phyloP scores from a whole-genome alignment of 2,888 invertebrate genomes.

The Drosophila fulvimacula region DNA sequence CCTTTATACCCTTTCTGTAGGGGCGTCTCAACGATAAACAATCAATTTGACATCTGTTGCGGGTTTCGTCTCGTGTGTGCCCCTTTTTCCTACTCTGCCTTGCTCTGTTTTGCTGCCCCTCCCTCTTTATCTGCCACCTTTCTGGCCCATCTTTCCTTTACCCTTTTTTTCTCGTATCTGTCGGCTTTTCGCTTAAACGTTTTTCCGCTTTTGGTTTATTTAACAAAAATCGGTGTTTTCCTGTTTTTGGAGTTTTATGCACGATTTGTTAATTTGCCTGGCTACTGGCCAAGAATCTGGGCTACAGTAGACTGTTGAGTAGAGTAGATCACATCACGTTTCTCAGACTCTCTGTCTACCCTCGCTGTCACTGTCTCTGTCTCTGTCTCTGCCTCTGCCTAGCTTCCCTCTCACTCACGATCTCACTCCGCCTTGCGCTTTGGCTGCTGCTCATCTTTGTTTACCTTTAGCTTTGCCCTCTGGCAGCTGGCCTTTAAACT shows the following conservation, averaged over 20 bases:
- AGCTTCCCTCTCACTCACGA: background rate
- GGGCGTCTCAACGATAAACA: constrained; percentile 14
- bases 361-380: constrained; percentile 50
- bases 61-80: constrained; percentile 18
- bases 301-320: constrained; percentile 26
- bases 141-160: background rate
- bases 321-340: constrained; percentile 73
- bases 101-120: background rate
- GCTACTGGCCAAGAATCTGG: constrained; percentile 66
- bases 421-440: constrained; percentile 13
- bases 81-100: background rate
- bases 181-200: constrained; percentile 35
- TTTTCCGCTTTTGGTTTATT: constrained; percentile 49
- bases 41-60: constrained; percentile 54
- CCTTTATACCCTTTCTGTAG: background rate
- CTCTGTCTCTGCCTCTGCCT: constrained; percentile 23
- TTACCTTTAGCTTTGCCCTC: constrained; percentile 22
- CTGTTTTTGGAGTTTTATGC: constrained; percentile 60
- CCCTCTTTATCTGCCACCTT: background rate
- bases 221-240: constrained; percentile 71
- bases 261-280: constrained; percentile 70
- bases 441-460: constrained; percentile 28
- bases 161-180: constrained; percentile 15
- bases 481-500: constrained; percentile 24
- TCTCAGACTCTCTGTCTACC: constrained; percentile 50